Conservation (phyloP, 2,797 vertebrate species). For the Poecilia wingei region DNA sequence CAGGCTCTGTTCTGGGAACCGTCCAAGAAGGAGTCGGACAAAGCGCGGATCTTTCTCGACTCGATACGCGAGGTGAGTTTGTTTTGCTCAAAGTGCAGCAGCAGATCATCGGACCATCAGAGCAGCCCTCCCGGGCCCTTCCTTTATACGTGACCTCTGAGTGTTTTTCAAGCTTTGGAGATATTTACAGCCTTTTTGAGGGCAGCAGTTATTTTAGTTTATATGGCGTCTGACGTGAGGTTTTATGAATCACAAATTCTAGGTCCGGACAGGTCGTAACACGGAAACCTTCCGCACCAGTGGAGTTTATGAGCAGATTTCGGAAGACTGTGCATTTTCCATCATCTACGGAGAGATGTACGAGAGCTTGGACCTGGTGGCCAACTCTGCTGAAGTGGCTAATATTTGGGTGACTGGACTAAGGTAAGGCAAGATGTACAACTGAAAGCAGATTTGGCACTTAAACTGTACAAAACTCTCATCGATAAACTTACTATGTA, state of each 20-base stretch:
- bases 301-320: conserved; percentile 94
- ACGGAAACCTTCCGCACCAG: conserved; percentile 95
- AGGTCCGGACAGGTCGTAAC: conserved; percentile 94
- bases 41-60: conserved; percentile 89
- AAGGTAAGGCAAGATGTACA: conserved; percentile 81
- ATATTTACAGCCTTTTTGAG: conserved; percentile 15
- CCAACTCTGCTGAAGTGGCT: conserved; percentile 90
- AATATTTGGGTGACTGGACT: conserved; percentile 97
- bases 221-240: conserved; percentile 8
- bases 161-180: conserved; percentile 8
- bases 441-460: neutral
- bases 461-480: neutral
- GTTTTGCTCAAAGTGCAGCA: conserved; percentile 4
- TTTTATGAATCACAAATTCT: conserved; percentile 34
- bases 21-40: conserved; percentile 95
- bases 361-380: conserved; percentile 92
- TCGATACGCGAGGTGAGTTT: conserved; percentile 89
- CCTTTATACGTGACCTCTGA: conserved; percentile 5
- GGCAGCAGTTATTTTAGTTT: conserved; percentile 26
- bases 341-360: conserved; percentile 93
- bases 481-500: neutral
- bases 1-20: conserved; percentile 94
- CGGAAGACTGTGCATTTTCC: conserved; percentile 94
- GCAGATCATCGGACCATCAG: neutral
- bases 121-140: neutral